Conservation (phyloP, 2,113 vertebrate species). For the Pyxicephalus adspersus region DNA sequence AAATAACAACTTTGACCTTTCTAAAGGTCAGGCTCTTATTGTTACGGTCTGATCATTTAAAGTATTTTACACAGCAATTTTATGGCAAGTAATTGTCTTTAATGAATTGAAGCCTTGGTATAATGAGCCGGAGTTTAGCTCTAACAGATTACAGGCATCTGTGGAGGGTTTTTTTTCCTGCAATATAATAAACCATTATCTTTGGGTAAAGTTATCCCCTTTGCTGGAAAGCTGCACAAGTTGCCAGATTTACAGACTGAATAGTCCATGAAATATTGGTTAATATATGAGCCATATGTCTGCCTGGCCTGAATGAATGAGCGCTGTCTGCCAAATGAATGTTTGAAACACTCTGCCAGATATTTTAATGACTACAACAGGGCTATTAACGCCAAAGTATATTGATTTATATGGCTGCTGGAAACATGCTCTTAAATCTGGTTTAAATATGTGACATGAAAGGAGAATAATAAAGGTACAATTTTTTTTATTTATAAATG, state of each 20-base stretch:
- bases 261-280: constrained; percentile 32
- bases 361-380: neutral
- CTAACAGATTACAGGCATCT: neutral
- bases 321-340: constrained; percentile 57
- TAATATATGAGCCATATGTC: constrained; percentile 36
- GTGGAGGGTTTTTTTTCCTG: neutral
- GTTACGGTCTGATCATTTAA: neutral
- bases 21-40: too few relatives aligned
- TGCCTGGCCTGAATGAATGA: constrained; percentile 1
- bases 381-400: neutral
- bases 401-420: neutral
- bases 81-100: neutral
- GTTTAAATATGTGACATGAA: neutral
- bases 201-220: too few relatives aligned
- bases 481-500: too few relatives aligned
- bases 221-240: neutral
- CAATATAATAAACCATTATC: neutral
- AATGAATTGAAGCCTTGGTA: neutral
- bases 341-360: constrained; percentile 13
- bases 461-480: neutral
- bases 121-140: neutral
- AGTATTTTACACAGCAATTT: neutral
- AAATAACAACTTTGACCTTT: too few relatives aligned
- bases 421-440: neutral
- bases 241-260: neutral